Conservation (phyloP, 2,888 invertebrate species). For the Cancer borealis region DNA sequence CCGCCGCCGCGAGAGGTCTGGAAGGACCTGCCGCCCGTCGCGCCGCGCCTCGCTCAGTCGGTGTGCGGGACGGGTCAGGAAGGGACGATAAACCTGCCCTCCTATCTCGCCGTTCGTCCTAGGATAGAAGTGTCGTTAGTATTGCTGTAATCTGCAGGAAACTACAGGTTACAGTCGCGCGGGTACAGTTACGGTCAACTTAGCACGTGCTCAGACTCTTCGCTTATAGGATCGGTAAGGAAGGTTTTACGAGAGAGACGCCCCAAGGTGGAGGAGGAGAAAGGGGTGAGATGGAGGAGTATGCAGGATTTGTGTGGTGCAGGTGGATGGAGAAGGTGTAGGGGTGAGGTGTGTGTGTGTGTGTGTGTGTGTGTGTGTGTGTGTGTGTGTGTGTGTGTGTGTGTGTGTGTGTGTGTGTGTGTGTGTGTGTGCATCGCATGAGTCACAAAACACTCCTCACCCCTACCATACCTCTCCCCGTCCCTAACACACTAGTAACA, state of each 20-base stretch:
- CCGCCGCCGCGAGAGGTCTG: constrained; percentile 30
- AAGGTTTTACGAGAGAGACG: background rate
- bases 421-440: background rate
- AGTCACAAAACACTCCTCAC: background rate
- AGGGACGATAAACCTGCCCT: background rate
- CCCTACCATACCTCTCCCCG: background rate
- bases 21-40: constrained; percentile 13
- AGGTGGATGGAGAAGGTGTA: background rate
- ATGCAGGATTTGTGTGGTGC: background rate
- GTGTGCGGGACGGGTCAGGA: constrained; percentile 27
- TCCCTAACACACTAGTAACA: background rate
- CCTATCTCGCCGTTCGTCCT: background rate
- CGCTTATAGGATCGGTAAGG: background rate
- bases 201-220: background rate
- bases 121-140: background rate
- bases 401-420: constrained; percentile 26
- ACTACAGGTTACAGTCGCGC: background rate
- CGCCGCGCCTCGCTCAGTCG: constrained; percentile 10
- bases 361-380: constrained; percentile 22
- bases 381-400: constrained; percentile 23
- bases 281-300: background rate
- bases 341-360: background rate
- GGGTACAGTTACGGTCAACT: background rate
- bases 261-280: background rate
- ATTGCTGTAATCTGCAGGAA: background rate